Evolutionary conservation across 64 coral and sea anemone genomes (phyloP), one percentile per base, ranked within the genome.

Genomic region (Trachythela sp.): DNA sequence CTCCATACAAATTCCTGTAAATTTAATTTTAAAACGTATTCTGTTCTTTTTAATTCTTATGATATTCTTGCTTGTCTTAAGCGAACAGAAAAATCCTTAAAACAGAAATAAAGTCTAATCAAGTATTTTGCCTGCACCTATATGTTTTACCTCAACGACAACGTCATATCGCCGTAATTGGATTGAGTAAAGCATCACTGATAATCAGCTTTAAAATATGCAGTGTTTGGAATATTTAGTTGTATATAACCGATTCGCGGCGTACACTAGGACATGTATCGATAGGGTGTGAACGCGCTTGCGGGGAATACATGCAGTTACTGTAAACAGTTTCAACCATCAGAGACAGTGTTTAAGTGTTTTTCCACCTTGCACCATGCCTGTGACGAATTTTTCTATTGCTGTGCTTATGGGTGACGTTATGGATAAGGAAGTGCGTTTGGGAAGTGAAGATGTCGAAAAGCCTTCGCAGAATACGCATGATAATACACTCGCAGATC

Each of bases 381-480:
- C 75, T 39, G 75, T 80, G 31, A 80, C 33, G 13, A 80, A 80
- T 39, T 80, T 80, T 39, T 80, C 75, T 15, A 80, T 80, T 18
- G 75, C 75, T 30, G 75, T 34, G 15, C 30, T 80, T 17, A 80
- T 80, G 75, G 34, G 75, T 15, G 33, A 80, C 37, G 75, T 80
- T 35, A 30, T 17, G 30, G 75, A 80, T 37, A 39, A 36, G 13
- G 33, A 35, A 34, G 31, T 18, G 37, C 20, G 15, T 29, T 29
- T 37, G 26, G 75, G 30, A 38, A 80, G 15, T 13, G 33, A 17
- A 37, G 15, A 13, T 15, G 75, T 80, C 33, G 75, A 20, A 35
- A 64, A 27, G 24, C 56, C 56, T n/a, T 27, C 56, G 24, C 56
- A n/a, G 56, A 64, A 64, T n/a, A 18, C 20, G 3, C 15, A 64